Percentiles rank a stretch among this genome's conserved stretches.
Evolutionary conservation across 2,888 invertebrate species (phyloP).

Genomic region (Heteromyza rotundicornis): DNA sequence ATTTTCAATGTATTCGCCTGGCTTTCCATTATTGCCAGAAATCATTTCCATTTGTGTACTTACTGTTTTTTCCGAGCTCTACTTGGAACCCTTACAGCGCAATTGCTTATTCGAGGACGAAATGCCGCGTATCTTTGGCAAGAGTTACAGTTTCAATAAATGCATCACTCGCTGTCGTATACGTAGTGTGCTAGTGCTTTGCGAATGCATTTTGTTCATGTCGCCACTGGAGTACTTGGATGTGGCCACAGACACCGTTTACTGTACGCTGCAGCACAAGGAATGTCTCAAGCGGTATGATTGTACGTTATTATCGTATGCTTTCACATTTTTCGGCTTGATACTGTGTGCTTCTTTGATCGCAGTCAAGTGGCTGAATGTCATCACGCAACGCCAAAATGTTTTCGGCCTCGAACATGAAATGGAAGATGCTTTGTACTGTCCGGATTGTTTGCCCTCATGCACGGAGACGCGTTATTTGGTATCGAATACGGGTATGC

Average conservation of each 20-base stretch:
- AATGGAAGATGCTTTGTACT: conserved; percentile 65
- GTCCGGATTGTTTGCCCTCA: conserved; percentile 67
- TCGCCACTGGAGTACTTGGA: conserved; percentile 35
- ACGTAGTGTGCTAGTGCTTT: conserved; percentile 63
- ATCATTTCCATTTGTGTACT: too few relatives aligned
- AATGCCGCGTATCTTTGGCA: conserved; percentile 49
- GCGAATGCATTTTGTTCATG: conserved; percentile 68
- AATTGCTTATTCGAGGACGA: conserved; percentile 67
- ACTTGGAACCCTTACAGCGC: conserved; percentile 62
- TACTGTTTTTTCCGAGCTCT: too few relatives aligned
- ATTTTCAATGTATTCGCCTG: too few relatives aligned
- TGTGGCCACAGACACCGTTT: conserved; percentile 32
- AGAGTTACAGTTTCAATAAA: conserved; percentile 67
- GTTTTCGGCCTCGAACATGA: conserved; percentile 62
- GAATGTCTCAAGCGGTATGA: conserved; percentile 65
- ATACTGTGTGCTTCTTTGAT: conserved; percentile 14
- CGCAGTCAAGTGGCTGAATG: conserved; percentile 62
- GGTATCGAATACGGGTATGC: conserved; percentile 54
- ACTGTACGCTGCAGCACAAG: conserved; percentile 52
- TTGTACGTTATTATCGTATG: conserved; percentile 54
- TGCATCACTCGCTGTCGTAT: conserved; percentile 68
- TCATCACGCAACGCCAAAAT: conserved; percentile 49
- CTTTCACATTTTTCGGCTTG: conserved; percentile 29
- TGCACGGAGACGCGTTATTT: conserved; percentile 66
- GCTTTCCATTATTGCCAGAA: too few relatives aligned